Evolutionary conservation across 2,113 vertebrate species (phyloP).

Genomic region (Numenius arquata): DNA sequence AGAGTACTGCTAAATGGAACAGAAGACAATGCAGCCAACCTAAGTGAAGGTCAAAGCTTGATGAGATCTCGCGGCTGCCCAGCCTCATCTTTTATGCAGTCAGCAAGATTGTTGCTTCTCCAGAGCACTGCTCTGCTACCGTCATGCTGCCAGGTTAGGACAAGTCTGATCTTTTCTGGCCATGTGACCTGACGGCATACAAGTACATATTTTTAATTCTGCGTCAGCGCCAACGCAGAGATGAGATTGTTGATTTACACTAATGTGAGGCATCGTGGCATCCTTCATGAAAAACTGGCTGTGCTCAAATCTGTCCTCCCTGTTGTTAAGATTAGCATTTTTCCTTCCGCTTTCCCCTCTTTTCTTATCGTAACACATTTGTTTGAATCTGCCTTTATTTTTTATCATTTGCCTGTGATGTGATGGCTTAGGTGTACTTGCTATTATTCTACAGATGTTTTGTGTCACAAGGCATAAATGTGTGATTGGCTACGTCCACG

Average conservation of each 20-base stretch:
- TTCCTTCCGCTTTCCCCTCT: neutral
- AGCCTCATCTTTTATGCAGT: slow-evolving; percentile 50
- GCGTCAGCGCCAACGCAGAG: neutral
- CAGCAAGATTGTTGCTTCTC: slow-evolving; percentile 31
- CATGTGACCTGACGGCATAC: neutral
- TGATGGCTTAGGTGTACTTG: neutral
- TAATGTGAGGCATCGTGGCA: neutral
- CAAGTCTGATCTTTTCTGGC: neutral
- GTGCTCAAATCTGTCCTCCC: neutral
- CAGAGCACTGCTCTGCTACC: neutral
- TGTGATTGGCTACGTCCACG: neutral
- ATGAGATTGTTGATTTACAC: neutral
- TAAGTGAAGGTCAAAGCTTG: slow-evolving; percentile 66
- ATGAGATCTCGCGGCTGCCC: slow-evolving; percentile 54
- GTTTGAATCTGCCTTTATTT: neutral
- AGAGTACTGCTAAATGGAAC: slow-evolving; percentile 61
- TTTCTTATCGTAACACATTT: neutral
- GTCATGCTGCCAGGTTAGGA: neutral
- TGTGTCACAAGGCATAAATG: neutral
- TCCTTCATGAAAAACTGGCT: neutral
- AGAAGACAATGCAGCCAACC: slow-evolving; percentile 51
- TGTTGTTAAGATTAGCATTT: neutral
- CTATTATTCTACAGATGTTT: rapidly evolving
- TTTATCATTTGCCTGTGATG: neutral
- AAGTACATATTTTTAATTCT: slow-evolving; percentile 15